Conservation (phyloP, 2,797 vertebrate genomes). For the Thamnophis elegans region DNA sequence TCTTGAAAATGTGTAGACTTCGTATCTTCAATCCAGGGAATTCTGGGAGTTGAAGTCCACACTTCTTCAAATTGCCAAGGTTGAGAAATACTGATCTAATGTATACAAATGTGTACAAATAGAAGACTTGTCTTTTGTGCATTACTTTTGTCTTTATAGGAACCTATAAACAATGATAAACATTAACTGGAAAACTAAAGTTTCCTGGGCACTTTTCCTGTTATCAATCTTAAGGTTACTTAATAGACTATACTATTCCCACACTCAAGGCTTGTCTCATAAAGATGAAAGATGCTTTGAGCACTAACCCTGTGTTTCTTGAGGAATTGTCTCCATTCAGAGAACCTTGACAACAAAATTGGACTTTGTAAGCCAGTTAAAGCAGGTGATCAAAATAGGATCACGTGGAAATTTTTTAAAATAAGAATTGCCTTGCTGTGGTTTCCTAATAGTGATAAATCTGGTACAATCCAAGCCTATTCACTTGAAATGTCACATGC, state of each 20-base stretch:
- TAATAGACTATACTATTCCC: slow-evolving; percentile 62
- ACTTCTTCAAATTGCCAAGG: neutral
- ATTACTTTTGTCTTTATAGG: neutral
- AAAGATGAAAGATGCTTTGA: slow-evolving; percentile 59
- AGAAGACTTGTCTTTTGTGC: neutral
- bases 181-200: slow-evolving; percentile 39
- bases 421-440: slow-evolving; percentile 34
- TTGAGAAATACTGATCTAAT: neutral
- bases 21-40: neutral
- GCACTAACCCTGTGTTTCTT: slow-evolving; percentile 49
- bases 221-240: slow-evolving; percentile 63
- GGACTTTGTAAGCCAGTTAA: slow-evolving; percentile 62
- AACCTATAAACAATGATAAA: slow-evolving; percentile 45
- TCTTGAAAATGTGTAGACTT: neutral
- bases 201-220: slow-evolving; percentile 54
- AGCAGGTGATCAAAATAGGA: slow-evolving; percentile 55
- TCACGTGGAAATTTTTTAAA: slow-evolving; percentile 49
- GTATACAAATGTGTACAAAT: neutral
- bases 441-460: slow-evolving; percentile 42
- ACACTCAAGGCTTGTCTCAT: slow-evolving; percentile 61
- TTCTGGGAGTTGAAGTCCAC: neutral
- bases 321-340: slow-evolving; percentile 57
- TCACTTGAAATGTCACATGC: slow-evolving; percentile 4
- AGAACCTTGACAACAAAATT: slow-evolving; percentile 72
- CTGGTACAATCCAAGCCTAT: neutral